Percentiles rank a stretch among this genome's conserved stretches.
Conservation (phyloP, 2,888 invertebrate species). For the Zaprionus lineosus region DNA sequence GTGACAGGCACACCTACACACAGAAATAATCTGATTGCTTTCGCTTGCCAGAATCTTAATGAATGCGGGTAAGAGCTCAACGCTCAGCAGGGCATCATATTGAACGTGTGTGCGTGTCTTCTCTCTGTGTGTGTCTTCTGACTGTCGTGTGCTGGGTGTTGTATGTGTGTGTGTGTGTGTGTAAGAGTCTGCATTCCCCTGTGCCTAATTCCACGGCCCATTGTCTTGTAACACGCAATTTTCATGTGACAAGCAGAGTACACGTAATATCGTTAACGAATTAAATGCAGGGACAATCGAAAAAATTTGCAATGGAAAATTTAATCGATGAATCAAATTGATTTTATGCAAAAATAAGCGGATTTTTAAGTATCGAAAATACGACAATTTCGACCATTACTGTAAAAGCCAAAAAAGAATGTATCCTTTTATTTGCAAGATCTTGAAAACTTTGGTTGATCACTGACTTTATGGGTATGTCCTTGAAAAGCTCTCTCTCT, state of each 20-base stretch:
- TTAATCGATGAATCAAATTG: not conserved
- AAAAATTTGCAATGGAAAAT: not conserved
- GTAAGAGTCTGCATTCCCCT: not conserved
- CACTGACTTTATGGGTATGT: too few species aligned
- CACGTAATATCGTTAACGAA: slow-evolving; percentile 30
- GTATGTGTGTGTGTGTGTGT: not conserved
- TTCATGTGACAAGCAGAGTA: slow-evolving; percentile 12
- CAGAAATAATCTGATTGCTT: slow-evolving; percentile 56
- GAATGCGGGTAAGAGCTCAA: slow-evolving; percentile 17
- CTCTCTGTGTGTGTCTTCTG: not conserved
- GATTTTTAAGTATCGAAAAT: too few species aligned
- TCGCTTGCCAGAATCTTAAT: slow-evolving; percentile 28
- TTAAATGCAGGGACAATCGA: slow-evolving; percentile 7
- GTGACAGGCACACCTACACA: too few species aligned
- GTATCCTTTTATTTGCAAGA: too few species aligned
- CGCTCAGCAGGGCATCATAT: slow-evolving; percentile 17
- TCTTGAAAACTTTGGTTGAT: too few species aligned
- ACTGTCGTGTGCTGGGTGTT: too few species aligned
- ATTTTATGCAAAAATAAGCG: too few species aligned
- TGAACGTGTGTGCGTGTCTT: not conserved
- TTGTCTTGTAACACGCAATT: slow-evolving; percentile 1
- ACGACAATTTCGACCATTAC: too few species aligned
- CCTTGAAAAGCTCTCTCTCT: too few species aligned
- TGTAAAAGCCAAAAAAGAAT: too few species aligned
- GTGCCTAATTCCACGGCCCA: slow-evolving; percentile 12